Evolutionary conservation across 1,140 invertebrate genomes (phyloP).

Genomic region (Drosophila albomicans): DNA sequence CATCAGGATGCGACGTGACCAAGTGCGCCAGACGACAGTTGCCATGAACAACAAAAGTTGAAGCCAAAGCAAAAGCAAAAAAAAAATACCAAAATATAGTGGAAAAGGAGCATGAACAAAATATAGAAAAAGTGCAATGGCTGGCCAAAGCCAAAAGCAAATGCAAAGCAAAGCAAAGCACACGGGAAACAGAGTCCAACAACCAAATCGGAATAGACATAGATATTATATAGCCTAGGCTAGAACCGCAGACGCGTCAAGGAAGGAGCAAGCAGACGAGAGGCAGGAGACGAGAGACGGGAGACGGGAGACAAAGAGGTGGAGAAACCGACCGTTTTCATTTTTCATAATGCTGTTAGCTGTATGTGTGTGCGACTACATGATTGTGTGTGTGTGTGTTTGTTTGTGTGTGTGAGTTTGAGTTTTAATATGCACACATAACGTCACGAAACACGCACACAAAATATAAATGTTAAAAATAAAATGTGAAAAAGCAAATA

Average conservation of each 20-base stretch:
- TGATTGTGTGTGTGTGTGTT: constrained; percentile 17
- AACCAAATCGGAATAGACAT: constrained; percentile 37
- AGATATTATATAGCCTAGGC: constrained; percentile 27
- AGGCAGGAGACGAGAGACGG: constrained; percentile 11
- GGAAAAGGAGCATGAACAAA: constrained; percentile 13
- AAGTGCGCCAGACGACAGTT: constrained; percentile 59
- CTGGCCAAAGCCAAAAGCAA: constrained; percentile 8
- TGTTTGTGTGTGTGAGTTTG: constrained; percentile 32
- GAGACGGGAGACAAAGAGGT: constrained; percentile 9
- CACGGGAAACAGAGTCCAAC: constrained; percentile 34
- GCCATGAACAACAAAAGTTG: constrained; percentile 24
- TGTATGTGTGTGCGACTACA: constrained; percentile 25
- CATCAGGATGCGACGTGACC: constrained; percentile 67
- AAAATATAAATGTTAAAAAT: constrained; percentile 84
- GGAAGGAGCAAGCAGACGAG: constrained; percentile 24
- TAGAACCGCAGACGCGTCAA: constrained; percentile 71
- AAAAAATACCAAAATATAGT: constrained; percentile 27
- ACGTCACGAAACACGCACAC: constrained; percentile 72
- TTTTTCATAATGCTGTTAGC: constrained; percentile 73
- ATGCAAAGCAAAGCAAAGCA: constrained; percentile 31
- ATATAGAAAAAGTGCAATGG: constrained; percentile 45
- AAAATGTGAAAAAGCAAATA: constrained; percentile 83
- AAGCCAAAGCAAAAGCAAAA: constrained; percentile 35
- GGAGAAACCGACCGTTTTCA: constrained; percentile 54
- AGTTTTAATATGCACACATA: constrained; percentile 47